phyloP scores from a whole-genome alignment of 2,113 vertebrate species.

The Podarcis cretensis region DNA sequence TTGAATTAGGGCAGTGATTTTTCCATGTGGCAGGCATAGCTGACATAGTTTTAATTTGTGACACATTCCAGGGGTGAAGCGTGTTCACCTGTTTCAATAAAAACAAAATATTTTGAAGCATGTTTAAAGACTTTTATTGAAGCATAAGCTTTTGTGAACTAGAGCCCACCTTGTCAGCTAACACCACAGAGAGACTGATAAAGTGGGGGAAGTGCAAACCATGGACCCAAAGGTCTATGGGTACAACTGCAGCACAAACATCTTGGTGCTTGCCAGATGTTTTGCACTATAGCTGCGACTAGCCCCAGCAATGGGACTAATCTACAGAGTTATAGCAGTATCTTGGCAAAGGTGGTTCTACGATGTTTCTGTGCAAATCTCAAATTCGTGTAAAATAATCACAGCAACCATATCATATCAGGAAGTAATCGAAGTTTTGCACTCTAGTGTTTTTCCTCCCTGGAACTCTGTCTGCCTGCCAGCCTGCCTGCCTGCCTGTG shows the following conservation, averaged over 20 bases:
- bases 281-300: too few species aligned
- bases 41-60: not conserved
- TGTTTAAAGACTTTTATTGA: not conserved
- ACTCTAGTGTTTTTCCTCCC: not conserved
- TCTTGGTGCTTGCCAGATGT: too few species aligned
- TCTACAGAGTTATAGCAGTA: too few species aligned
- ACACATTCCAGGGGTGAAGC: not conserved
- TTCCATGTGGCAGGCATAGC: not conserved
- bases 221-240: not conserved
- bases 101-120: not conserved
- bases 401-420: not conserved
- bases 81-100: not conserved
- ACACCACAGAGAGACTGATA: too few species aligned
- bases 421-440: not conserved
- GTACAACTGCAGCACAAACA: not conserved
- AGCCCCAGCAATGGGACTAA: too few species aligned
- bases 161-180: not conserved
- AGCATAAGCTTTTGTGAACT: not conserved
- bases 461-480: not conserved
- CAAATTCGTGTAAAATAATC: not conserved
- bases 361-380: not conserved
- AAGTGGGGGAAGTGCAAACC: not conserved
- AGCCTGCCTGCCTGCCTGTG: not conserved
- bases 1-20: not conserved
- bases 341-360: too few species aligned